Evolutionary conservation across 2,888 invertebrate species (phyloP).

Genomic region (Sphinx pinastri): DNA sequence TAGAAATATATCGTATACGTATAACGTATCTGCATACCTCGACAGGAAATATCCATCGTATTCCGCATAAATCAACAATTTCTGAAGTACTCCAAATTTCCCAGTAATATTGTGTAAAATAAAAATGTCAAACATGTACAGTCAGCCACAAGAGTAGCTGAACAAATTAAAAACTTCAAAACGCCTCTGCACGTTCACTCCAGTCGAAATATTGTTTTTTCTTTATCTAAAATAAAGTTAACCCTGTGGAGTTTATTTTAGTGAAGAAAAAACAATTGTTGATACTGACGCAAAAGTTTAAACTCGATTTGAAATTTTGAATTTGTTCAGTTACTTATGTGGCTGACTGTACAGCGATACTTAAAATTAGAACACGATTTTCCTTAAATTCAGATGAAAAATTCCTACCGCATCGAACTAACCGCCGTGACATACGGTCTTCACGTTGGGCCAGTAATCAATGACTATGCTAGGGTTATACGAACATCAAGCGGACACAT

Average conservation of each 20-base stretch:
- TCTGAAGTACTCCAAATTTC: not conserved
- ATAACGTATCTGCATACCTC: not conserved
- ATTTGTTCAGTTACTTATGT: too few relatives aligned
- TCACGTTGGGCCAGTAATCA: slow-evolving; percentile 47
- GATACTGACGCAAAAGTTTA: too few relatives aligned
- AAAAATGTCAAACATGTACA: not conserved
- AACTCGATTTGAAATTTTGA: too few relatives aligned
- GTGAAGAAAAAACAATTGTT: too few relatives aligned
- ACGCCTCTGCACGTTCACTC: too few relatives aligned
- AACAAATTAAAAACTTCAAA: too few relatives aligned
- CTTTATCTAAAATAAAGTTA: too few relatives aligned
- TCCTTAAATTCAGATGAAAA: slow-evolving; percentile 29
- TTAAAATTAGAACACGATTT: slow-evolving; percentile 3
- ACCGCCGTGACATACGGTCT: slow-evolving; percentile 33
- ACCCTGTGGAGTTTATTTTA: too few relatives aligned
- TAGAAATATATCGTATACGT: too few relatives aligned
- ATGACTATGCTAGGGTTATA: slow-evolving; percentile 46
- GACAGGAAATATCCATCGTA: not conserved
- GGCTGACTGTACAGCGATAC: too few relatives aligned
- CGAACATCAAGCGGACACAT: slow-evolving; percentile 50
- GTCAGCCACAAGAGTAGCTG: too few relatives aligned
- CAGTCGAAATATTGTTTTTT: too few relatives aligned
- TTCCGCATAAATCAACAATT: not conserved
- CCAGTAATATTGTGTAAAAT: not conserved
- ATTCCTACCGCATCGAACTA: slow-evolving; percentile 31